Percentiles rank a stretch among this genome's conserved stretches.
phyloP scores from a whole-genome alignment of 2,888 invertebrate species.

The Leucophenga maculata region DNA sequence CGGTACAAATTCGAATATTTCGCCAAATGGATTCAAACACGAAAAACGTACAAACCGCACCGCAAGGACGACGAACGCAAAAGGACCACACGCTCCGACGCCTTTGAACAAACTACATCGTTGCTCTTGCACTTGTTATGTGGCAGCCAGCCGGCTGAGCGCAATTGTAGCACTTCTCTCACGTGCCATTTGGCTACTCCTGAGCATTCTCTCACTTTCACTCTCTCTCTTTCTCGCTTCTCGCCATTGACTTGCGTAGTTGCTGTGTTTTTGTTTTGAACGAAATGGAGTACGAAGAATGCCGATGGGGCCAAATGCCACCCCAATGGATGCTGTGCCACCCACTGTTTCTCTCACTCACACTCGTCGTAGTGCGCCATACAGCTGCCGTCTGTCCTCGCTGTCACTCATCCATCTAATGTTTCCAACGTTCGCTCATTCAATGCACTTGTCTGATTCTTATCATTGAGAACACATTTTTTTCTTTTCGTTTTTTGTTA shows the following conservation, averaged over 20 bases:
- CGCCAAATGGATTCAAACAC: too few species aligned
- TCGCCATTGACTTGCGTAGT: conserved; percentile 15
- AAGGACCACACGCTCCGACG: conserved; percentile 42
- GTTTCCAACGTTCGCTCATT: conserved; percentile 9
- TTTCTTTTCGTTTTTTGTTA: conserved; percentile 1
- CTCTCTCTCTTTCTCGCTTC: not conserved
- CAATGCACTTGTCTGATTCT: conserved; percentile 30
- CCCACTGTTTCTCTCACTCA: not conserved
- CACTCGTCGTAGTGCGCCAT: not conserved
- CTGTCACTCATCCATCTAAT: too few species aligned
- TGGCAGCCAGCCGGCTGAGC: not conserved
- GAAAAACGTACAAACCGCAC: not conserved
- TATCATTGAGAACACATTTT: conserved; percentile 32
- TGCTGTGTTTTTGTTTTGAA: conserved; percentile 29
- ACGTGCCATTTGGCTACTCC: not conserved
- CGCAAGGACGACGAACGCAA: not conserved
- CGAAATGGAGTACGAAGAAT: not conserved
- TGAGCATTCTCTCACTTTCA: not conserved
- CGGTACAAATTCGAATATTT: not conserved
- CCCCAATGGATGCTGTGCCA: not conserved
- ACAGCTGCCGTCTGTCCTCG: too few species aligned
- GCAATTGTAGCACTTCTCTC: not conserved
- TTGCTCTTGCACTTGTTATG: not conserved
- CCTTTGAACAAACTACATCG: conserved; percentile 48
- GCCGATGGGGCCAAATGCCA: not conserved